Conservation (phyloP, 1,140 invertebrate species). For the Pogonomyrmex californicus region DNA sequence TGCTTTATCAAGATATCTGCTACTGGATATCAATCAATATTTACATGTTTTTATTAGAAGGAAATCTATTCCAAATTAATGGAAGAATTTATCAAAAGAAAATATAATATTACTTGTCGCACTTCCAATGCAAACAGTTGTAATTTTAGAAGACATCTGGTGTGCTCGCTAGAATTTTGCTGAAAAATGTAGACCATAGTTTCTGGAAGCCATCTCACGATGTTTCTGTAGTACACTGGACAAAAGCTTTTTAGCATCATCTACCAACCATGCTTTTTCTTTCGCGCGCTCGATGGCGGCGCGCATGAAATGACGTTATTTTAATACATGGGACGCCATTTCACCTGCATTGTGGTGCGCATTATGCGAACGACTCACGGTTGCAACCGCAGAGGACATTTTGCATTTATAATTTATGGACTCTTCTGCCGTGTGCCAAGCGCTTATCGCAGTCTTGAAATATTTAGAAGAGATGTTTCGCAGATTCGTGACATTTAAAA, state of each 20-base stretch:
- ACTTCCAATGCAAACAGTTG: background rate
- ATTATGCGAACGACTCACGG: conserved; percentile 60
- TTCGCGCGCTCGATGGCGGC: conserved; percentile 52
- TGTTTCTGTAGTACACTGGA: conserved; percentile 1
- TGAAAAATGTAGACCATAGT: conserved; percentile 47
- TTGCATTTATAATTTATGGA: conserved; percentile 77
- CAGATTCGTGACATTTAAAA: conserved; percentile 14
- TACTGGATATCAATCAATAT: background rate
- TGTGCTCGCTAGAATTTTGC: conserved; percentile 7
- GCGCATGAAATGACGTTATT: conserved; percentile 67
- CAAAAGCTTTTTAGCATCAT: conserved; percentile 62
- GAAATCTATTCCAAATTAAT: conserved; percentile 13
- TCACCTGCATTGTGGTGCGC: conserved; percentile 48
- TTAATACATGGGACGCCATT: conserved; percentile 66
- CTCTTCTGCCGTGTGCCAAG: conserved; percentile 50
- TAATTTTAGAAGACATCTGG: conserved; percentile 29
- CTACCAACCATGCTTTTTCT: conserved; percentile 50
- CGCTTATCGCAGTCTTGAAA: conserved; percentile 54
- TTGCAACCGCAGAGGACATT: conserved; percentile 71
- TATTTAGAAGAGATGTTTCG: conserved; percentile 33
- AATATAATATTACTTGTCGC: background rate
- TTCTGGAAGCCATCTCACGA: background rate
- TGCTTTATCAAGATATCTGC: background rate
- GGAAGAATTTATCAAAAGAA: background rate
- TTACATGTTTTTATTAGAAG: background rate